Evolutionary conservation across 2,113 vertebrate species (phyloP).

Genomic region (Clarias batrachus): DNA sequence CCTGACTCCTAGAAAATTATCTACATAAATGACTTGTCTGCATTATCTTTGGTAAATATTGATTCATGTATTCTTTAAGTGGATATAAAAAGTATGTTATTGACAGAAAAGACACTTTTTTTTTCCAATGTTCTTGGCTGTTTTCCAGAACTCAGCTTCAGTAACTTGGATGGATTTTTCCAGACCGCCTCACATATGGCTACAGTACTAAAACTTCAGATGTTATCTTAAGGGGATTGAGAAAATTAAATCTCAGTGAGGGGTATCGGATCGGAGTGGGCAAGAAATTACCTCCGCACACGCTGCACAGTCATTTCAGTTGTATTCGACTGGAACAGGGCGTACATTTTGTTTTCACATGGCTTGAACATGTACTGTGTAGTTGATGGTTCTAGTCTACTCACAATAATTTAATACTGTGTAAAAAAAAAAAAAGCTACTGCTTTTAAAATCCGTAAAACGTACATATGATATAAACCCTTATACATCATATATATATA

Average conservation of each 20-base stretch:
- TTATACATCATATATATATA: background rate
- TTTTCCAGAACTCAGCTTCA: background rate
- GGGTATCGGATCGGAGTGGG: conserved; percentile 13
- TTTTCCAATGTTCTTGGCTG: background rate
- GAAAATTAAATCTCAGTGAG: conserved; percentile 29
- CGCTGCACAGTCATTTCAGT: background rate
- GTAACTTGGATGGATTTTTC: background rate
- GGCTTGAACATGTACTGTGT: background rate
- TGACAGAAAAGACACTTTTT: background rate
- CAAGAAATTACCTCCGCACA: conserved; percentile 17
- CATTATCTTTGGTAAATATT: background rate
- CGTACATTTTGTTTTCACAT: background rate
- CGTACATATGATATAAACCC: background rate
- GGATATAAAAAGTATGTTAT: background rate
- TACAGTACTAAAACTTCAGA: conserved; percentile 15
- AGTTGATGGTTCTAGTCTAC: background rate
- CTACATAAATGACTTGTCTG: background rate
- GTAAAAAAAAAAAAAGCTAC: background rate
- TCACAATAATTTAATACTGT: background rate
- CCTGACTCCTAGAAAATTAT: background rate
- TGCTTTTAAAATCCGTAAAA: background rate
- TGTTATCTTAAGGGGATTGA: conserved; percentile 15
- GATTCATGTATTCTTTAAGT: background rate
- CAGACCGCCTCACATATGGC: background rate
- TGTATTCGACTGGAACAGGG: background rate